Percentiles rank a stretch among this genome's conserved stretches.
These are phyloP conservation scores for Drosophila vallismaia DNA, from an alignment of 2,888 invertebrate species.

Conservation along the genomic window DNA sequence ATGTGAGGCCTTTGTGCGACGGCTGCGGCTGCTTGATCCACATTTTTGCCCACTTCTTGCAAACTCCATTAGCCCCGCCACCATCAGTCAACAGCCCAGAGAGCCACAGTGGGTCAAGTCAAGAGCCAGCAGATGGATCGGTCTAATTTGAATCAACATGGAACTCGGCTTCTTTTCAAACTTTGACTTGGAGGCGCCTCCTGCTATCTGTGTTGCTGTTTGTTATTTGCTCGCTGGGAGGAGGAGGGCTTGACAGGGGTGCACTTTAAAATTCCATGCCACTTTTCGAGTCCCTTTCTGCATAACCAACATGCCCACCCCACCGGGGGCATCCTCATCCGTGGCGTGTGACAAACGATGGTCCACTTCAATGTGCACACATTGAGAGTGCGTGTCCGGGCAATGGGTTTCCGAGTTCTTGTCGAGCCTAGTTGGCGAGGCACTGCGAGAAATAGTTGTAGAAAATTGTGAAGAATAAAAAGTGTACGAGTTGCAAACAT, in stretches of 20 bases:
- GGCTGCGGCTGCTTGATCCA: conserved; percentile 63
- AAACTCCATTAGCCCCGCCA: conserved; percentile 67
- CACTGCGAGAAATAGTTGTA: background rate
- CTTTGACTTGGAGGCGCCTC: conserved; percentile 22
- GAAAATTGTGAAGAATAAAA: too few relatives aligned
- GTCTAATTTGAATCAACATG: conserved; percentile 45
- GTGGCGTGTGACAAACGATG: conserved; percentile 71
- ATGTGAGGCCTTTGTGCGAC: conserved; percentile 53
- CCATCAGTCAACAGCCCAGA: conserved; percentile 23
- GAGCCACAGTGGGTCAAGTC: conserved; percentile 5
- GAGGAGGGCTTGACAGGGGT: background rate
- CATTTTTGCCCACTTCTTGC: conserved; percentile 50
- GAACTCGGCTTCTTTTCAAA: conserved; percentile 5
- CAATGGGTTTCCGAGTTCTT: conserved; percentile 29
- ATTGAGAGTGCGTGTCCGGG: conserved; percentile 48
- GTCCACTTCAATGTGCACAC: conserved; percentile 62
- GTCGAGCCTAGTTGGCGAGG: conserved; percentile 20
- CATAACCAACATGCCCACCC: conserved; percentile 23
- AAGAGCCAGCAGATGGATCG: conserved; percentile 28
- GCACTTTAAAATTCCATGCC: conserved; percentile 31
- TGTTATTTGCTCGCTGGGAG: conserved; percentile 20
- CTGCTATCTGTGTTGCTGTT: conserved; percentile 5
- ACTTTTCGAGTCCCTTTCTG: conserved; percentile 36
- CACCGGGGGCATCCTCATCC: conserved; percentile 24
- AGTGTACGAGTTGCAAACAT: too few relatives aligned